These are phyloP conservation scores for Ptilonorhynchus violaceus DNA, from an alignment of 2,113 vertebrate species.

Conservation along the genomic window DNA sequence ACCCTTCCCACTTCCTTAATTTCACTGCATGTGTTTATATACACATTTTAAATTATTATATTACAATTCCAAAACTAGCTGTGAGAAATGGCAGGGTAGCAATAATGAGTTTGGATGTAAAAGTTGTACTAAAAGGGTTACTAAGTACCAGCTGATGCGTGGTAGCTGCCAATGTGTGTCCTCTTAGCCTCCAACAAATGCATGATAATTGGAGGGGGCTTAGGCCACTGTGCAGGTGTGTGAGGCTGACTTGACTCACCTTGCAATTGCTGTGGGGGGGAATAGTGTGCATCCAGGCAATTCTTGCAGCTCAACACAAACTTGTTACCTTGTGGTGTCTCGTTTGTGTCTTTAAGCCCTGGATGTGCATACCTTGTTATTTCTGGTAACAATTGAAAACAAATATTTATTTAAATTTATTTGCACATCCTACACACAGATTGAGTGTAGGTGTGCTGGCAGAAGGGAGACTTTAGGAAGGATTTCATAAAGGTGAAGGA, in stretches of 20 bases:
- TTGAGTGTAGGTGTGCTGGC: constrained; percentile 52
- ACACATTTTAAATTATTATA: neutral
- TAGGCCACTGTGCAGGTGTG: neutral
- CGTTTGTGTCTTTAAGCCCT: neutral
- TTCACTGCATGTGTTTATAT: neutral
- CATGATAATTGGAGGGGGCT: neutral
- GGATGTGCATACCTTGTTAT: neutral
- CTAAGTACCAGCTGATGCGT: neutral
- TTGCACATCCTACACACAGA: constrained; percentile 30
- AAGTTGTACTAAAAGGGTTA: neutral
- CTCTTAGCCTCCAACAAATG: neutral
- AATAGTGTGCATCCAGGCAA: neutral
- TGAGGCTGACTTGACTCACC: neutral
- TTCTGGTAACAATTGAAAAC: constrained; percentile 44
- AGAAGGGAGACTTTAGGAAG: constrained; percentile 16
- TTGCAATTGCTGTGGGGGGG: neutral
- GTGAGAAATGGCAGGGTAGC: neutral
- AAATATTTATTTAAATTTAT: constrained; percentile 42
- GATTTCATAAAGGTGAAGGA: neutral
- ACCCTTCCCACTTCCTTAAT: neutral
- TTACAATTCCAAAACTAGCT: neutral
- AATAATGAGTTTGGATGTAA: neutral
- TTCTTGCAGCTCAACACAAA: neutral
- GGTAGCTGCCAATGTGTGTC: neutral
- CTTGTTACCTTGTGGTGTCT: neutral